A percentile compares a stretch with the other conserved stretches of the same genome.
phyloP scores from a whole-genome alignment of 2,888 invertebrate species.

The Drosophila anomalipes region DNA sequence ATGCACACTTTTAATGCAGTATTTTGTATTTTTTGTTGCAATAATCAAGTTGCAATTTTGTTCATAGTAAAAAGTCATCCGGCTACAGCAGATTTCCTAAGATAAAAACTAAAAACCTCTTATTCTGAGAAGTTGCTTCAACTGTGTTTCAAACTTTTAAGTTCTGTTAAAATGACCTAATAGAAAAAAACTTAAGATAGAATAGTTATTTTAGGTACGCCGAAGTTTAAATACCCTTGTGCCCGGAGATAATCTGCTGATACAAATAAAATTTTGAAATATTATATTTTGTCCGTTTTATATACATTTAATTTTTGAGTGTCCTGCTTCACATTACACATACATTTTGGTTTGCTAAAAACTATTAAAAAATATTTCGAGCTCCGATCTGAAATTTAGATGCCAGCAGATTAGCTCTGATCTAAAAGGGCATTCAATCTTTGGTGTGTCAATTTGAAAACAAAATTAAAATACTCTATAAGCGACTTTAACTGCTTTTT shows the following conservation, averaged over 20 bases:
- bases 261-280: neutral
- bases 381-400: neutral
- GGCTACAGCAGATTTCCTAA: neutral
- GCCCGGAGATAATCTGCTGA: neutral
- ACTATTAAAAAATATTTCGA: neutral
- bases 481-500: neutral
- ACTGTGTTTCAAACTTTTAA: neutral
- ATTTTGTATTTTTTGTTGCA: neutral
- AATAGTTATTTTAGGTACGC: neutral
- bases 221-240: neutral
- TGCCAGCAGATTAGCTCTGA: neutral
- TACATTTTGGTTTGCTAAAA: neutral
- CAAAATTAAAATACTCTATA: neutral
- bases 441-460: neutral
- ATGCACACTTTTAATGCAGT: neutral
- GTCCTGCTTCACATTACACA: neutral
- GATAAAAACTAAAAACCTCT: neutral
- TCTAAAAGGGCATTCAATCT: neutral
- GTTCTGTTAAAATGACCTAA: neutral
- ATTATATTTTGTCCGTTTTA: neutral
- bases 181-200: neutral
- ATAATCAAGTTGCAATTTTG: neutral
- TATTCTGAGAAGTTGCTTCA: neutral
- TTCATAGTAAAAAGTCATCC: neutral
- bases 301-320: no score